A percentile compares a stretch with the other conserved stretches of the same genome.
Evolutionary conservation across 2,888 invertebrate genomes (phyloP).

Genomic region (Meta bourneti): DNA sequence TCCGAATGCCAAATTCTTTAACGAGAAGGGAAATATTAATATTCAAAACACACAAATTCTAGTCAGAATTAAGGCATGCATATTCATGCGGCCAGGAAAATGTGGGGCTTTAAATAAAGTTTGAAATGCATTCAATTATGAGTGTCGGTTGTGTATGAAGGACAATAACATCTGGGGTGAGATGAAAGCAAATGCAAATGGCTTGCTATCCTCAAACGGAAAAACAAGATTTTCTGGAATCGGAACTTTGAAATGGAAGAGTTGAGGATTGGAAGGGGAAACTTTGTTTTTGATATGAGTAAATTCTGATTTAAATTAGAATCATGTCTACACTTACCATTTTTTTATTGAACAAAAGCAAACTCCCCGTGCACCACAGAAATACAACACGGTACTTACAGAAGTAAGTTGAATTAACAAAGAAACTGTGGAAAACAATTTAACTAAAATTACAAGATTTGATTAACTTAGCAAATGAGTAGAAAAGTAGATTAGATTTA

Average conservation of each 20-base stretch:
- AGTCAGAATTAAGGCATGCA: constrained; percentile 51
- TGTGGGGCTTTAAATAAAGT: constrained; percentile 40
- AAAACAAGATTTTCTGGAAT: constrained; percentile 8
- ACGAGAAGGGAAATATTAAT: constrained; percentile 61
- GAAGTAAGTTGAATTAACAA: no score
- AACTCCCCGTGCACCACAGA: no score
- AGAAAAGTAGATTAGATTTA: no score
- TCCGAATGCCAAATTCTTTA: constrained; percentile 40
- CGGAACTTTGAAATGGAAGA: neutral
- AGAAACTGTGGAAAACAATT: no score
- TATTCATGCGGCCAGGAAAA: constrained; percentile 39
- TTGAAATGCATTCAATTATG: constrained; percentile 55
- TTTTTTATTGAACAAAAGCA: no score
- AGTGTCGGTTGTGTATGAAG: constrained; percentile 43
- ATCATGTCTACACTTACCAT: neutral
- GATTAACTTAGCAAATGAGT: no score
- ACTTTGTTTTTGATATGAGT: neutral
- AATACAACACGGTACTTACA: no score
- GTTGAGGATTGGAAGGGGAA: neutral
- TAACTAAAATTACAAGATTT: no score
- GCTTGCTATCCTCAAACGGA: neutral
- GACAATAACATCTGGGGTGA: constrained; percentile 52
- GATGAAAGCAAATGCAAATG: constrained; percentile 56
- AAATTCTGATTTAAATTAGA: neutral
- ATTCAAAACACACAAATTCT: constrained; percentile 63